These are phyloP conservation scores for Drosophila mayri DNA, from an alignment of 1,140 invertebrate genomes.

Conservation along the genomic window DNA sequence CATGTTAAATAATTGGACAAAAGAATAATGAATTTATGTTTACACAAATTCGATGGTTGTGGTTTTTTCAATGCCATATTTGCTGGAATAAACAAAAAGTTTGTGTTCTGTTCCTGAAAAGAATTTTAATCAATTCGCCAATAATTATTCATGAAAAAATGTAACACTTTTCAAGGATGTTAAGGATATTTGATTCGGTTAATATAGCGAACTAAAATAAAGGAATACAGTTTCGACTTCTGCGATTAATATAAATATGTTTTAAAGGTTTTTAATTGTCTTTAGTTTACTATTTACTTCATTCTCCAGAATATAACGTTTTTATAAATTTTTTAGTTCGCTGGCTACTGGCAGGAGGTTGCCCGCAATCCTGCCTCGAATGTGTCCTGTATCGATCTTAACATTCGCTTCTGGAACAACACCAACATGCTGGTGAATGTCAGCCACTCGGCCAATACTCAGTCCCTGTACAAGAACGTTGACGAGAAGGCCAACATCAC, in stretches of 20 bases:
- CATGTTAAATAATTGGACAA: not conserved
- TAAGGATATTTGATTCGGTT: too few species aligned
- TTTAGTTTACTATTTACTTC: not conserved
- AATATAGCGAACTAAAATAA: not conserved
- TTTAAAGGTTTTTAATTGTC: not conserved
- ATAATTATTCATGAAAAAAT: not conserved
- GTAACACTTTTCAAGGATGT: not conserved
- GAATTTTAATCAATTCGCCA: not conserved
- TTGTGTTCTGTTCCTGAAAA: not conserved
- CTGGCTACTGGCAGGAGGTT: slow-evolving; percentile 52
- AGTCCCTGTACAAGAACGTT: slow-evolving; percentile 27
- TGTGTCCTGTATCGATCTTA: slow-evolving; percentile 31
- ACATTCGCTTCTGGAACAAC: not conserved
- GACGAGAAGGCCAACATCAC: slow-evolving; percentile 41
- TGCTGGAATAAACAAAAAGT: not conserved
- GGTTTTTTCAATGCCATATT: not conserved
- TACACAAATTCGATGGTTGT: not conserved
- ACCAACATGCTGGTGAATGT: slow-evolving; percentile 38
- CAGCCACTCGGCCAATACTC: slow-evolving; percentile 21
- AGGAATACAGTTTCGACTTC: not conserved
- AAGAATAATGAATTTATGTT: not conserved
- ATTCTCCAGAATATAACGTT: not conserved
- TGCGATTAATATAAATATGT: not conserved
- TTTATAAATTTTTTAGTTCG: slow-evolving; percentile 18
- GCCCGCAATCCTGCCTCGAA: slow-evolving; percentile 42